phyloP scores from a whole-genome alignment of 2,888 invertebrate genomes.

The Masnerella sp. region DNA sequence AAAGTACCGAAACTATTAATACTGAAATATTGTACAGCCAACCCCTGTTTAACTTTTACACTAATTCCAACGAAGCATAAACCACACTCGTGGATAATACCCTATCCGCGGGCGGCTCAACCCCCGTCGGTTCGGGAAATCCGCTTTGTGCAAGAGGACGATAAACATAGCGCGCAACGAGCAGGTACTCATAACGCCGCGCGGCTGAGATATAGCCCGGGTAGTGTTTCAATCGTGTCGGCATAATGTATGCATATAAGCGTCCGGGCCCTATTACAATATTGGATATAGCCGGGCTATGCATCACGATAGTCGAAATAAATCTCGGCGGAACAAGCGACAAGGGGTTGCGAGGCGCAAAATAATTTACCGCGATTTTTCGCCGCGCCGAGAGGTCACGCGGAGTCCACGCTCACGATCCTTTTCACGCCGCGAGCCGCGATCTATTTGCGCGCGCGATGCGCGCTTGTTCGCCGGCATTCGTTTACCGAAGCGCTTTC shows the following conservation, averaged over 20 bases:
- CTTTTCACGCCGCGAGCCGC: constrained; percentile 48
- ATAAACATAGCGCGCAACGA: constrained; percentile 74
- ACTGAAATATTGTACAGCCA: no score
- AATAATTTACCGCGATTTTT: constrained; percentile 67
- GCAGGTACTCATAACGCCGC: constrained; percentile 75
- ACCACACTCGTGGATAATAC: no score
- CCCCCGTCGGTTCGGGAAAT: no score
- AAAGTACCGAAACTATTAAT: no score
- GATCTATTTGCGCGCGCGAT: constrained; percentile 48
- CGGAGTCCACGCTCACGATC: constrained; percentile 62
- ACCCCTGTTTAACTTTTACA: no score
- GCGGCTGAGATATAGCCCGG: constrained; percentile 76
- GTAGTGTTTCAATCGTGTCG: constrained; percentile 75
- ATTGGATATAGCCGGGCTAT: constrained; percentile 74
- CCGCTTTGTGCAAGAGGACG: no score
- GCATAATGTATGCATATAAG: constrained; percentile 65
- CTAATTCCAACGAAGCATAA: no score
- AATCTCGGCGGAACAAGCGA: constrained; percentile 75
- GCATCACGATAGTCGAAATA: constrained; percentile 76
- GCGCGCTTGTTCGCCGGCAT: constrained; percentile 22
- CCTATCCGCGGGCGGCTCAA: no score
- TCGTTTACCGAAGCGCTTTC: constrained; percentile 21
- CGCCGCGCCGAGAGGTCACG: constrained; percentile 65
- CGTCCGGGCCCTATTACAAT: constrained; percentile 75
- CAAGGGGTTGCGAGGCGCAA: constrained; percentile 63